phyloP scores from a whole-genome alignment of 2,888 invertebrate species.

The Timema cristinae region DNA sequence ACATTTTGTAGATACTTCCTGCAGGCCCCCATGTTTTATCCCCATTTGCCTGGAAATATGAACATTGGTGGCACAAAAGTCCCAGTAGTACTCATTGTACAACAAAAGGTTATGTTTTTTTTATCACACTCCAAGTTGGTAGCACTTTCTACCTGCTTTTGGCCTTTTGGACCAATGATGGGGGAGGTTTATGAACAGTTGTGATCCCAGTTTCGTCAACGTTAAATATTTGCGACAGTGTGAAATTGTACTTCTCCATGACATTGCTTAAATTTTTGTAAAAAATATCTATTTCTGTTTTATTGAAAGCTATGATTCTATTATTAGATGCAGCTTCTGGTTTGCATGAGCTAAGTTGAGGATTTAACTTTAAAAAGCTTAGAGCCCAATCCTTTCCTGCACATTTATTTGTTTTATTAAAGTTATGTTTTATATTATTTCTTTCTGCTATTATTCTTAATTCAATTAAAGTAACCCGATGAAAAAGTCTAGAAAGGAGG shows the following conservation, averaged over 20 bases:
- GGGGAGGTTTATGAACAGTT: slow-evolving; percentile 42
- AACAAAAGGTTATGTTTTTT: slow-evolving; percentile 42
- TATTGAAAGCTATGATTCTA: slow-evolving; percentile 37
- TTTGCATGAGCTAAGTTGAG: slow-evolving; percentile 34
- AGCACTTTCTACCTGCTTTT: slow-evolving; percentile 43
- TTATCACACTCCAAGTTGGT: slow-evolving; percentile 44
- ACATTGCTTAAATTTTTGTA: slow-evolving; percentile 34
- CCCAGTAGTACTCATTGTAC: slow-evolving; percentile 44
- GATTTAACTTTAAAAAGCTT: slow-evolving; percentile 35
- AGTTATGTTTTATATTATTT: slow-evolving; percentile 35
- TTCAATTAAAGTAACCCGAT: slow-evolving; percentile 34
- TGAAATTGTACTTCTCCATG: slow-evolving; percentile 34
- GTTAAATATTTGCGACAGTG: slow-evolving; percentile 41
- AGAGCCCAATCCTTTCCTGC: slow-evolving; percentile 39
- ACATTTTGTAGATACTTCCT: slow-evolving; percentile 39
- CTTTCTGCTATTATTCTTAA: slow-evolving; percentile 34
- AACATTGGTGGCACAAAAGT: slow-evolving; percentile 46
- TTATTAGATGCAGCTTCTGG: slow-evolving; percentile 38
- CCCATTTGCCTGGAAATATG: slow-evolving; percentile 41
- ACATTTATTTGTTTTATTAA: slow-evolving; percentile 33
- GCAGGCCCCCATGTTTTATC: slow-evolving; percentile 44
- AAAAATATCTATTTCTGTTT: slow-evolving; percentile 35
- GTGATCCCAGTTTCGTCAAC: slow-evolving; percentile 45
- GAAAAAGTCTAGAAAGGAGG: slow-evolving; percentile 32
- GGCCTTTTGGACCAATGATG: slow-evolving; percentile 42